Evolutionary conservation across 2,113 vertebrate genomes (phyloP).

Genomic region (Ploceus nigricollis): DNA sequence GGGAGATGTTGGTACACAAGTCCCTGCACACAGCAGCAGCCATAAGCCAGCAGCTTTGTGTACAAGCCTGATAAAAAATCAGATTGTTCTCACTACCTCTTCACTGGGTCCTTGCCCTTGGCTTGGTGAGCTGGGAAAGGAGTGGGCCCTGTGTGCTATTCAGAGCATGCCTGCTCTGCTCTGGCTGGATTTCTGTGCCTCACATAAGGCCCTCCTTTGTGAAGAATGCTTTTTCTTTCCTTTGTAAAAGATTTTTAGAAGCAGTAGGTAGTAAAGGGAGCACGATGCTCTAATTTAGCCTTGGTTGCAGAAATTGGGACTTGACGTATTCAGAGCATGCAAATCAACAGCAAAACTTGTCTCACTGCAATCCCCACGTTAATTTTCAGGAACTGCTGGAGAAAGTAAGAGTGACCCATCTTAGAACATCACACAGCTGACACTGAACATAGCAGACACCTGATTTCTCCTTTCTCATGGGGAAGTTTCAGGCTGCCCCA

Average conservation of each 20-base stretch:
- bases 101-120: background rate
- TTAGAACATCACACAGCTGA: background rate
- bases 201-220: background rate
- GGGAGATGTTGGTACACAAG: background rate
- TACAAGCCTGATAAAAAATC: background rate
- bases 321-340: background rate
- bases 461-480: background rate
- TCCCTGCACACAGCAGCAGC: background rate
- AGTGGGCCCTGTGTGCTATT: background rate
- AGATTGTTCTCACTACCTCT: background rate
- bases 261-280: background rate
- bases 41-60: background rate
- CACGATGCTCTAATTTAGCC: background rate
- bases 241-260: background rate
- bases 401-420: background rate
- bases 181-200: background rate
- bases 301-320: background rate
- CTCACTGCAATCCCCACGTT: background rate
- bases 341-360: background rate
- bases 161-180: background rate
- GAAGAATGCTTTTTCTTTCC: background rate
- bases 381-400: background rate
- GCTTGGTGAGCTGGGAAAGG: background rate
- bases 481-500: background rate
- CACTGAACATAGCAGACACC: background rate